Conservation (phyloP, 2,797 vertebrate species). For the Trachops cirrhosus region DNA sequence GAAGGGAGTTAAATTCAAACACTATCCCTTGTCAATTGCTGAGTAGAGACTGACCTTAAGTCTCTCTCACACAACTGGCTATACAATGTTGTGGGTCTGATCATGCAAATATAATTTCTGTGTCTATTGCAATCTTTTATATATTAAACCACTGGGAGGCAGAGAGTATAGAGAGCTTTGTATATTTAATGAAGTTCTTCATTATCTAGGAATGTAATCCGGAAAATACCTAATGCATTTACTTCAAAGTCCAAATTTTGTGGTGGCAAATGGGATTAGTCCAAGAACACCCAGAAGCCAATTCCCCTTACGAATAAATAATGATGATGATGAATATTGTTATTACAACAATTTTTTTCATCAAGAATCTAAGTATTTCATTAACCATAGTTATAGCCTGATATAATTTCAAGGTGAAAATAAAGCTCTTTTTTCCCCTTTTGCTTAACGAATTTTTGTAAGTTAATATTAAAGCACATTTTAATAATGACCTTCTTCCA, state of each 20-base stretch:
- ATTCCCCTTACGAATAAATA: conserved; percentile 49
- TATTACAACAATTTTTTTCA: conserved; percentile 47
- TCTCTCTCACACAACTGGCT: not conserved
- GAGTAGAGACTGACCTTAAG: not conserved
- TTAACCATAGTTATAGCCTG: conserved; percentile 35
- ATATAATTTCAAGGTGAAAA: conserved; percentile 30
- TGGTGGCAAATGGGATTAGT: conserved; percentile 46
- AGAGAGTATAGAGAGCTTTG: conserved; percentile 57
- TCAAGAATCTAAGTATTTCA: conserved; percentile 51
- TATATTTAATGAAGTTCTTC: conserved; percentile 59
- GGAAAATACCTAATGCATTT: conserved; percentile 51
- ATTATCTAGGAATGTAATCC: conserved; percentile 29
- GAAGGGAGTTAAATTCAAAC: not conserved
- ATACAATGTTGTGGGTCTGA: conserved; percentile 1
- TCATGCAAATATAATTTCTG: conserved; percentile 63
- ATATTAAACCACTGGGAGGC: conserved; percentile 47
- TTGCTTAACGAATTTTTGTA: not conserved
- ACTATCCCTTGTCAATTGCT: not conserved
- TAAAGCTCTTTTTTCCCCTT: not conserved
- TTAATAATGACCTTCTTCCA: conserved; percentile 21
- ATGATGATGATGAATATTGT: conserved; percentile 57
- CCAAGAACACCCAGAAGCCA: conserved; percentile 46
- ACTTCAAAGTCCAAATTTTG: conserved; percentile 47
- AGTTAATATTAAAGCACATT: conserved; percentile 21
- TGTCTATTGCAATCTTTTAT: conserved; percentile 23